Conservation (phyloP, 1,140 invertebrate species). For the Halyomorpha halys region DNA sequence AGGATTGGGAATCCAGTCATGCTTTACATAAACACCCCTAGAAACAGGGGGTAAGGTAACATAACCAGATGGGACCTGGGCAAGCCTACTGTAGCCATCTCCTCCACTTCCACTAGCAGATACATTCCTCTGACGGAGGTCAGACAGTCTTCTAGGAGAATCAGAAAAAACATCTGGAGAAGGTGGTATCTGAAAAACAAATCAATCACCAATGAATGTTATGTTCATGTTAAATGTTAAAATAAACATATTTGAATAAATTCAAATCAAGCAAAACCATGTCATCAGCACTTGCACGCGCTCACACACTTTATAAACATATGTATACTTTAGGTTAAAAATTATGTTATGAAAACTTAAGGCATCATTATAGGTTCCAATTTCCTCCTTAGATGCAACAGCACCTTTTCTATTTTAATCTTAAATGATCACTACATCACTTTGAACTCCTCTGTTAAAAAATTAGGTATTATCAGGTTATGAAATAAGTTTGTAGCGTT, state of each 20-base stretch:
- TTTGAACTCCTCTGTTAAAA: no score
- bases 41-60: slow-evolving; percentile 16
- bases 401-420: no score
- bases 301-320: no score
- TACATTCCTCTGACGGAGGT: slow-evolving; percentile 10
- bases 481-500: no score
- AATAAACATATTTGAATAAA: not conserved
- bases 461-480: no score
- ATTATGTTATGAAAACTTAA: no score
- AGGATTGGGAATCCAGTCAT: slow-evolving; percentile 4
- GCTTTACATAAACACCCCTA: slow-evolving; percentile 17
- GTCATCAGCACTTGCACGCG: no score
- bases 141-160: not conserved
- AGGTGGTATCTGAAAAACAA: slow-evolving; percentile 12
- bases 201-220: not conserved
- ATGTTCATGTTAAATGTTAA: not conserved
- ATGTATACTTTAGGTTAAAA: no score
- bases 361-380: no score
- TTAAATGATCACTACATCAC: no score
- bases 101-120: slow-evolving; percentile 20
- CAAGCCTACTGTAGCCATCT: slow-evolving; percentile 20
- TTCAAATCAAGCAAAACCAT: not conserved
- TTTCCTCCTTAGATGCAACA: no score
- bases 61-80: slow-evolving; percentile 16
- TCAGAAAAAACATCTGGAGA: slow-evolving; percentile 21